Conservation (phyloP, 2,797 vertebrate species). For the Cottoperca gobio region DNA sequence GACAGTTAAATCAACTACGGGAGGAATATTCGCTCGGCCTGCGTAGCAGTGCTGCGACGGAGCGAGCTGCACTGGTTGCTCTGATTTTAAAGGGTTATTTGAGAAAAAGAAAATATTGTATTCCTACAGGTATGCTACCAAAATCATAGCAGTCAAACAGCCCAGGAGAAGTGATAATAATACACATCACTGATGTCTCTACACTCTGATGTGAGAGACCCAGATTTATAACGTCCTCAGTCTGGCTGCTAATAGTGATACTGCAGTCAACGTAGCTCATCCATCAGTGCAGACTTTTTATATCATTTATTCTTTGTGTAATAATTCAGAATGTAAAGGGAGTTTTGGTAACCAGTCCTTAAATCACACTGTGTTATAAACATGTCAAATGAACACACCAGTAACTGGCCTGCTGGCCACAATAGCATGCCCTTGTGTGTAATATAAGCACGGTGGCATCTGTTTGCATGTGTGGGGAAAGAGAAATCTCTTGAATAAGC, state of each 20-base stretch:
- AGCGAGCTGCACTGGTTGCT: slow-evolving; percentile 30
- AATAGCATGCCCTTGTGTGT: slow-evolving; percentile 27
- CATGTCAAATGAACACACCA: slow-evolving; percentile 32
- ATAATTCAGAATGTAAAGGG: slow-evolving; percentile 34
- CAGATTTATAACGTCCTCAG: slow-evolving; percentile 23
- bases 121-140: slow-evolving; percentile 28
- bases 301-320: slow-evolving; percentile 29
- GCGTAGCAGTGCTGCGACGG: slow-evolving; percentile 15
- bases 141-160: slow-evolving; percentile 40
- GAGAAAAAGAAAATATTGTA: slow-evolving; percentile 43
- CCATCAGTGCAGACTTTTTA: neutral
- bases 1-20: slow-evolving; percentile 68
- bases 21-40: slow-evolving; percentile 39
- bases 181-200: slow-evolving; percentile 21
- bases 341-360: slow-evolving; percentile 32
- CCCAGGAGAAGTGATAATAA: slow-evolving; percentile 39
- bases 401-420: slow-evolving; percentile 25
- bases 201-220: slow-evolving; percentile 26
- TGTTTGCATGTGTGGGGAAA: slow-evolving; percentile 27
- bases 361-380: slow-evolving; percentile 28
- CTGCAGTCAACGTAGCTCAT: slow-evolving; percentile 2
- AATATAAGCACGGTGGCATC: slow-evolving; percentile 35
- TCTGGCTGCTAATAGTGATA: slow-evolving; percentile 7
- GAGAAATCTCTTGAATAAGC: slow-evolving; percentile 29
- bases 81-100: slow-evolving; percentile 51